Percentiles rank a stretch among this genome's conserved stretches.
Evolutionary conservation across 2,797 vertebrate genomes (phyloP).

Genomic region (Tokudaia muenninki): DNA sequence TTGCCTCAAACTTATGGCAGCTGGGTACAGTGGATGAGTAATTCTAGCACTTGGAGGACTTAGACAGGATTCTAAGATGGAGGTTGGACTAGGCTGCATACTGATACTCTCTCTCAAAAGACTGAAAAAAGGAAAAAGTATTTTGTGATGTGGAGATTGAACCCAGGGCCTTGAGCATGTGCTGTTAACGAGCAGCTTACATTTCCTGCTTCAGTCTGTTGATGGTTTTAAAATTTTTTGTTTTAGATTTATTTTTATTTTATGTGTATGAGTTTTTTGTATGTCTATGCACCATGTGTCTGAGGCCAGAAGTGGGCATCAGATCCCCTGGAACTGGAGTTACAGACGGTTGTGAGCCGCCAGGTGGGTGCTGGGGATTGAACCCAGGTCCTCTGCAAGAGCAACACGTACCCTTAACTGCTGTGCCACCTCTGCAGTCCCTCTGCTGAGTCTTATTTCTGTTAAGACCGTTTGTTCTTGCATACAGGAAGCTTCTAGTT

Average conservation of each 20-base stretch:
- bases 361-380: not conserved
- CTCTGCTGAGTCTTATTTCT: not conserved
- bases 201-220: not conserved
- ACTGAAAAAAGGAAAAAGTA: not conserved
- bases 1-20: not conserved
- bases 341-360: not conserved
- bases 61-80: not conserved
- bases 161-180: not conserved
- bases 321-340: not conserved
- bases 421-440: not conserved
- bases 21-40: not conserved
- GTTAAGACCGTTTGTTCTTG: constrained; percentile 23
- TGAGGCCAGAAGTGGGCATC: not conserved
- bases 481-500: not conserved
- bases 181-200: not conserved
- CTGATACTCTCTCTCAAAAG: not conserved
- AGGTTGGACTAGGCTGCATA: not conserved
- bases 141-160: not conserved
- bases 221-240: constrained; percentile 27
- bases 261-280: not conserved
- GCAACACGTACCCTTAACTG: not conserved
- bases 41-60: not conserved
- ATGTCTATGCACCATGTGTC: not conserved
- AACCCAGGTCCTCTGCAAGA: not conserved
- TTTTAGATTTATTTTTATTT: not conserved